Evolutionary conservation across 1,140 invertebrate genomes (phyloP), one percentile per base, ranked within the genome.

Genomic region (Cepaea nemoralis): DNA sequence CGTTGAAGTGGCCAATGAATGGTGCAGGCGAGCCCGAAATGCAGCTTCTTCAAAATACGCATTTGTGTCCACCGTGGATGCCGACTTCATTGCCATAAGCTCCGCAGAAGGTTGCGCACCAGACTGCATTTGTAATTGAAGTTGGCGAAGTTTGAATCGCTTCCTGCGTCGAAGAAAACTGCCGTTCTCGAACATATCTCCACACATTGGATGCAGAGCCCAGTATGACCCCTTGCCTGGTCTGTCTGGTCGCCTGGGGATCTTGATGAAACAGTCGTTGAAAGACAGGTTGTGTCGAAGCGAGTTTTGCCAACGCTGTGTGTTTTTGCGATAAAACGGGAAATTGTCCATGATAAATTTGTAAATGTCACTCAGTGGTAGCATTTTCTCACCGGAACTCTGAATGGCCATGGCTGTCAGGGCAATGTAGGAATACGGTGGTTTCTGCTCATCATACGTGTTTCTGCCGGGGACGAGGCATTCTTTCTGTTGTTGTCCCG

Each of bases 331-430:
- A 90, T 97, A 97, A 92, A 97, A 98, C 0, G 97, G 96, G 91
- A 97, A 98, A 74, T 95, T 93, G 88, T 97, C 96, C 90, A 96
- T 97, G 88, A 91, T 91, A 77, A 88, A 98, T 88, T 95, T 95
- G 92, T 98, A 98, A 88, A 98, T 98, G 88, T 97, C 97, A 42
- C 95, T 96, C 35, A 99, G 92, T 6, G 97, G 97, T 67, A 98
- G 92, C 97, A 98, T 99, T 90, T 98, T 98, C 89, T 98, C 96
- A 31, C 95, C 94, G 0, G 96, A 97, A 84, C 95, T 95, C 94
- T 97, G 97, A 84, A 99, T 99, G 22, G 97, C 97, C 97, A 99
- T 98, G 37, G 97, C 97, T 22, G 97, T 99, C 71, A 99, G 92
- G 0, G 97, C 97, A 82, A 99, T 99, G 90, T 99, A 99, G 0